Base-by-base conservation (phyloP, 2,888 invertebrate species). In the Amphipoea lucens region DNA sequence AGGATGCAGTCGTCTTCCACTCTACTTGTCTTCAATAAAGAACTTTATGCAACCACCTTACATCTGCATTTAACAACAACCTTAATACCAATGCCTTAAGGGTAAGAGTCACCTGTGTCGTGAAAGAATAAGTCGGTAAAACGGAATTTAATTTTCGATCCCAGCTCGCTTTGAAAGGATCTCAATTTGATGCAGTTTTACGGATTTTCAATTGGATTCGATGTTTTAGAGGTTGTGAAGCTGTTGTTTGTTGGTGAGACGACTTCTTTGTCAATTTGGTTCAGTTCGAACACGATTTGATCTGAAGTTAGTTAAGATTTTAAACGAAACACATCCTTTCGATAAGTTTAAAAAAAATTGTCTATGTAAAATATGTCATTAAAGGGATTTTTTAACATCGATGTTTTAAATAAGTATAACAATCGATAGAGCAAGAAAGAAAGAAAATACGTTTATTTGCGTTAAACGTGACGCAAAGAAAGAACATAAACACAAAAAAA, bases 11-110 rank as follows among this genome's bases (percentile, higher is more conserved):
- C 75, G 69, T 79, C 83, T 88, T 81, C 73, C 85, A 83, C 78
- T 48, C 87, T 76, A 85, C 80, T 88, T 87, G 76, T 75, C 87
- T 81, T 65, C 87, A 82, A 87, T 87, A 86, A 81, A 88, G 84
- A 87, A 81, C 78, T 60, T 79, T 60, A 66, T 11, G 42, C 4
- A 11, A 78, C 78, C 69, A 79, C 7, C 1, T 23, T 65, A 70
- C 40, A 36, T 54, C 6, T 84, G 57, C 79, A 69, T 4, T 51
- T 40, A 0, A 60, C 36, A 76, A 67, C 68, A 76, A 54, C 57
- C 63, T 72, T 88, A 88, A 12, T 0, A 0, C 0, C 0, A 0
- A 5, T 11, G 4, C 0, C 0, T 2, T 79, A 84, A 63, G n/a
- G 67, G 11, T 60, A n/a, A 74, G 20, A 68, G 17, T 88, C 29